Evolutionary conservation across 2,113 vertebrate genomes (phyloP), one percentile per base, ranked within the genome.

Genomic region (Bothrops jararaca): DNA sequence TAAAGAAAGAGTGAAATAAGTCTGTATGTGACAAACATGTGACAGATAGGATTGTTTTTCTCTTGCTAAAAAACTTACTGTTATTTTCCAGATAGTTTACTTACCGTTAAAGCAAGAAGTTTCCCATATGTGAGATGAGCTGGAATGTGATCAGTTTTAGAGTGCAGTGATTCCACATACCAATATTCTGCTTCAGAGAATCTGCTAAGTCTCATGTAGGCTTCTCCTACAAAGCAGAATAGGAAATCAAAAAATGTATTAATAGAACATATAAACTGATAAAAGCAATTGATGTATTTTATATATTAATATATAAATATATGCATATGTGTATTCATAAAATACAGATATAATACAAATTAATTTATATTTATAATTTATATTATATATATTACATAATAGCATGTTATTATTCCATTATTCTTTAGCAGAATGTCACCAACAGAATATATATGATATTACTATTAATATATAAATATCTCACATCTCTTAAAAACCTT

Each of bases 81-180:
- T 10, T 74, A 42, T 56, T 89, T 18, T 87, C 60, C 24, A 89
- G 23, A 29, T 24, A 23, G 85, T 52, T 88, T 80, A 97, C 98
- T 98, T 96, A 99, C 99, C 92, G 98, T 99, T 60, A 99, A 95
- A 8, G 99, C 98, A 90, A 99, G 97, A 2, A 99, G 98, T 88
- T 99, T 99, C 80, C 99, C 99, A 0, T 99, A 99, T 52, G 99
- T 99, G 92, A 99, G 98, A 95, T 99, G 99, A 42, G 99, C 99
- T 80, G 99, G 99, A 18, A 99, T 98, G 96, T 99, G 99, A 96
- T 99, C 99, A 0, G 98, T 98, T 97, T 99, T 99, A 96, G 98
- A 98, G 95, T 98, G 96, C 96, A 99, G 94, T 0, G 99, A 99
- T 94, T 99, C 99, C 95, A 97, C 94, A 39, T 99, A 99, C 99